Evolutionary conservation across 2,888 invertebrate species (phyloP), one percentile per base, ranked within the genome.

Genomic region (Helicoverpa assulta): DNA sequence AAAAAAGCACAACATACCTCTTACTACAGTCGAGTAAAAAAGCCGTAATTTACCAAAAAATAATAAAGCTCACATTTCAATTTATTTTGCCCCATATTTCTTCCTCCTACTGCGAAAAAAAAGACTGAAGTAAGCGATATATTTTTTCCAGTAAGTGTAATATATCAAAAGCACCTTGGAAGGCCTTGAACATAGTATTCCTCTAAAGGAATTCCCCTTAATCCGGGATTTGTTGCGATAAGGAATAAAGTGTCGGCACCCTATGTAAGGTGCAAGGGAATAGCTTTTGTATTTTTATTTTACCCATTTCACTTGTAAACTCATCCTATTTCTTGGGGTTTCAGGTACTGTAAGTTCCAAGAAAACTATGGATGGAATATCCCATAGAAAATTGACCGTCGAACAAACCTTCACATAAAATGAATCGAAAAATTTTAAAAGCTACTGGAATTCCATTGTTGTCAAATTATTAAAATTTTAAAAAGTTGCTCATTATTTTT

Each of bases 191-290:
- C 83, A 86, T 85, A 83, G 80, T 83, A 82, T 80, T 75, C 70
- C 75, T 78, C 72, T 79, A 78, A 83, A 83, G 78, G 83, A 85
- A 84, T 84, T 80, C 76, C 65, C 71, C 73, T 73, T 84, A 86
- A 86, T 88, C 86, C 85, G 68, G 68, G 83, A 75, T 82, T 72
- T 70, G 61, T 53, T 57, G 61, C 83, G 88, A 88, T 87, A 88
- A 84, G 85, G 73, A 80, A 76, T 80, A 78, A 83, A 85, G 74
- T 75, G 80, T 79, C 57, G 81, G 63, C 64, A 73, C 71, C 70
- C 62, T 56, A 19, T 56, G 65, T 62, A 6, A 64, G 74, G 67
- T 68, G 62, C 75, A 82, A 78, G 73, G 54, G 33, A 70, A 19
- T 52, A 51, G 19, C 61, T 72, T 67, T 33, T 18, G 40, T 54